These are phyloP conservation scores for Drosophila prolongata DNA, from an alignment of 2,888 invertebrate species.

Conservation along the genomic window DNA sequence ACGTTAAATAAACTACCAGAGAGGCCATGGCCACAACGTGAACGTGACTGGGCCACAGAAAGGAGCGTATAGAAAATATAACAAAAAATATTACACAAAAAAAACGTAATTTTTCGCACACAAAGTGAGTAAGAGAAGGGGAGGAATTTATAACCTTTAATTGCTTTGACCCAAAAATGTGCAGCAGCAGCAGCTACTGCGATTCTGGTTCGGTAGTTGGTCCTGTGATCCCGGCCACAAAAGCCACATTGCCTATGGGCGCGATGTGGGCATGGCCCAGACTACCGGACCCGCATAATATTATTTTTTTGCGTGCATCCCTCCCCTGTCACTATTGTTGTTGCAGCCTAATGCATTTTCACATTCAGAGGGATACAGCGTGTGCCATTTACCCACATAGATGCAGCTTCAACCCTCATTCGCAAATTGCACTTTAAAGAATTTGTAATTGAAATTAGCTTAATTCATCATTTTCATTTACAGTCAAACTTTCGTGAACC, in stretches of 20 bases:
- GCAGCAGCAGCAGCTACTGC: constrained; percentile 42
- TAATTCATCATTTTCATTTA: too few relatives aligned
- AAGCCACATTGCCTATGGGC: constrained; percentile 73
- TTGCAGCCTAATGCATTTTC: constrained; percentile 73
- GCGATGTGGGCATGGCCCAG: constrained; percentile 22
- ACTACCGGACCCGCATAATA: constrained; percentile 46
- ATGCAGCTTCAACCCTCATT: constrained; percentile 11
- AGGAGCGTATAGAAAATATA: constrained; percentile 28
- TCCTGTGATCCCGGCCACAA: constrained; percentile 60
- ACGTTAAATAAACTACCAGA: constrained; percentile 72
- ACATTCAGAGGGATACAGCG: constrained; percentile 51
- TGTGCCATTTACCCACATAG: constrained; percentile 75
- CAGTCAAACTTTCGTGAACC: too few relatives aligned
- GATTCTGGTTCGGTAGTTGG: constrained; percentile 7
- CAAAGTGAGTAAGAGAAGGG: neutral
- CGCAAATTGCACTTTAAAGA: constrained; percentile 2
- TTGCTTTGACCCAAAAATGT: constrained; percentile 80
- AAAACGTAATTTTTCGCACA: constrained; percentile 67
- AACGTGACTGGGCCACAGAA: constrained; percentile 54
- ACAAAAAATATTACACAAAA: constrained; percentile 48
- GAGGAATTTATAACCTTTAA: constrained; percentile 80
- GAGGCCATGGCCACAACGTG: constrained; percentile 24
- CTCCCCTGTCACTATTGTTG: constrained; percentile 9
- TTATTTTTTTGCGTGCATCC: constrained; percentile 19
- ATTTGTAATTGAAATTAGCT: neutral